Evolutionary conservation across 2,113 vertebrate species (phyloP).

Genomic region (Cromileptes altivelis): DNA sequence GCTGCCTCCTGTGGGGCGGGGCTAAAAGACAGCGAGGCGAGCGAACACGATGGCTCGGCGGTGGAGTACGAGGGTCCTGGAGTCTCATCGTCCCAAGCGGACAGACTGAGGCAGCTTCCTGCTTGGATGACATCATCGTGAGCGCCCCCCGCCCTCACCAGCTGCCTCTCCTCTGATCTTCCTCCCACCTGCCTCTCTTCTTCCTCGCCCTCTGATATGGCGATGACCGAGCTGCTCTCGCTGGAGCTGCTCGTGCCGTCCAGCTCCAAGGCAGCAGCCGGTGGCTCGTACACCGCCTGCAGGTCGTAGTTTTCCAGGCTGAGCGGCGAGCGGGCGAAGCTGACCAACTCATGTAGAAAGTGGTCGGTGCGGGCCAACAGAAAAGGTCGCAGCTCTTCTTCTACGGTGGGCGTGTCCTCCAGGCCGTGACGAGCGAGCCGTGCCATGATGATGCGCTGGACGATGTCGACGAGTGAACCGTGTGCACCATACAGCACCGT

Average conservation of each 20-base stretch:
- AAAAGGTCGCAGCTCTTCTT: constrained; percentile 90
- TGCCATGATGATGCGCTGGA: constrained; percentile 91
- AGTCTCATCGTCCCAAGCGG: constrained; percentile 93
- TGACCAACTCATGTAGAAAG: constrained; percentile 93
- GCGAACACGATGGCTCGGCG: constrained; percentile 80
- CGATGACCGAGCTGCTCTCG: constrained; percentile 90
- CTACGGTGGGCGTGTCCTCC: constrained; percentile 86
- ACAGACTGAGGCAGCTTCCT: constrained; percentile 75
- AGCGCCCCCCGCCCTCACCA: rapidly evolving
- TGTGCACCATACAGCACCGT: constrained; percentile 90
- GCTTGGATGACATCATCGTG: constrained; percentile 34
- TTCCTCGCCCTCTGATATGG: constrained; percentile 91
- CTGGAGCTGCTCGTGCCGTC: constrained; percentile 85
- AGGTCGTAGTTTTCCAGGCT: constrained; percentile 90
- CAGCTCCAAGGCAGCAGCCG: constrained; percentile 67
- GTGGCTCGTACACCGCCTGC: constrained; percentile 91
- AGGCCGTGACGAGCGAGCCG: constrained; percentile 88
- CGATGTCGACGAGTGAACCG: constrained; percentile 89
- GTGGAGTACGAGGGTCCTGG: constrained; percentile 92
- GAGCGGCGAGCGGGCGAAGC: constrained; percentile 91
- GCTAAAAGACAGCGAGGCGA: constrained; percentile 75
- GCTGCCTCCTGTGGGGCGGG: constrained; percentile 59
- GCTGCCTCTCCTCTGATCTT: background rate
- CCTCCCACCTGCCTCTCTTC: constrained; percentile 58
- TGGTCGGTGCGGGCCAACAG: constrained; percentile 90